Percentiles rank a stretch among this genome's conserved stretches.
Evolutionary conservation across 2,888 invertebrate species (phyloP).

Genomic region (Nemurella pictetii): DNA sequence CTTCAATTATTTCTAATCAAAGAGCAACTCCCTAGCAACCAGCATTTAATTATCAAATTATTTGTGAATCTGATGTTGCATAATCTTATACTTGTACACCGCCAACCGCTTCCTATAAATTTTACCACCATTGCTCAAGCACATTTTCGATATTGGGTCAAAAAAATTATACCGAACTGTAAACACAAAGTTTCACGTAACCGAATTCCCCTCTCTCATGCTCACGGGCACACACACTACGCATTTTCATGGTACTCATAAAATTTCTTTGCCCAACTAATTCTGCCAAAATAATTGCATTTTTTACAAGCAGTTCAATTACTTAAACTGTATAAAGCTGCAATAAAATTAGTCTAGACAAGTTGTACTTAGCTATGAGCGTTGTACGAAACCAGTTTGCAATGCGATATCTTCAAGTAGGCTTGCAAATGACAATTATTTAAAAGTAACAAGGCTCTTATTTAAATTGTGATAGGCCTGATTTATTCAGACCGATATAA

Average conservation of each 20-base stretch:
- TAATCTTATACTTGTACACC: background rate
- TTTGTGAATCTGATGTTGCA: no score
- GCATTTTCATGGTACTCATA: background rate
- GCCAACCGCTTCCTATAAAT: background rate
- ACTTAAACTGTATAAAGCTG: background rate
- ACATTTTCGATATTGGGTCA: no score
- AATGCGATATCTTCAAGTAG: background rate
- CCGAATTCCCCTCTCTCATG: background rate
- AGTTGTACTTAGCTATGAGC: background rate
- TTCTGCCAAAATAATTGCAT: background rate
- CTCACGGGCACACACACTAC: background rate
- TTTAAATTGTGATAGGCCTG: background rate
- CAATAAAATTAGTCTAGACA: background rate
- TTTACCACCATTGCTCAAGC: no score
- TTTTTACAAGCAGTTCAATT: background rate
- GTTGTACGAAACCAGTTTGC: background rate
- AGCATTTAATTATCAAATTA: no score
- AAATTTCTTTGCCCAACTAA: background rate
- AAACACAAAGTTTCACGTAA: background rate
- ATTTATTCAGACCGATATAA: background rate
- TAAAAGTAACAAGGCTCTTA: background rate
- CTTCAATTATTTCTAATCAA: no score
- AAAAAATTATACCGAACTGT: no score
- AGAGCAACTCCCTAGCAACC: no score
- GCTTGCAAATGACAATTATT: background rate